Percentiles rank a stretch among this genome's conserved stretches.
These are phyloP conservation scores for Ataeniobius toweri DNA, from an alignment of 2,797 vertebrate genomes.

Conservation along the genomic window DNA sequence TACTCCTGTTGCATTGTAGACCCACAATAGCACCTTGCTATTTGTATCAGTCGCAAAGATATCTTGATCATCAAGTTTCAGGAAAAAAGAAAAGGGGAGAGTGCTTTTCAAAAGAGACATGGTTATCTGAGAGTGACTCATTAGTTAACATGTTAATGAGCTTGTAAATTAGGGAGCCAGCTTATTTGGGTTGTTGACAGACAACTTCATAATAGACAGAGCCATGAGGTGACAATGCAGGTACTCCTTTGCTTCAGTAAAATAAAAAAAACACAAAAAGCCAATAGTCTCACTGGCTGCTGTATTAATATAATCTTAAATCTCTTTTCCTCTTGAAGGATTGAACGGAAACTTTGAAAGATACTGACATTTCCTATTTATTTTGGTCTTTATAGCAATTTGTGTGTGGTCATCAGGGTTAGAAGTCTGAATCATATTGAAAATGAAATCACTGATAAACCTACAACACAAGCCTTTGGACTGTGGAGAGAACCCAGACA, in stretches of 20 bases:
- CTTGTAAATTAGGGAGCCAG: constrained; percentile 2
- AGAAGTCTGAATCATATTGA: background rate
- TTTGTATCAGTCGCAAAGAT: background rate
- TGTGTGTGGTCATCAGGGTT: background rate
- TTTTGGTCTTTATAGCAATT: background rate
- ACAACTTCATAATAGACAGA: background rate
- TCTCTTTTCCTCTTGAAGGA: background rate
- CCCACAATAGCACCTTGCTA: background rate
- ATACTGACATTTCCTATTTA: background rate
- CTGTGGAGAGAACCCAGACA: background rate
- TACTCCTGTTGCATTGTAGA: background rate
- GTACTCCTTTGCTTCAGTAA: background rate
- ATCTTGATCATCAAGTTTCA: background rate
- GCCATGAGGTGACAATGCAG: background rate
- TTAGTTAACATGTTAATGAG: constrained; percentile 7
- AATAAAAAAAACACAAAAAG: background rate
- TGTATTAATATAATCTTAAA: background rate
- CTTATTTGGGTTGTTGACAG: background rate
- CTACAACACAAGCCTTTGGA: no score
- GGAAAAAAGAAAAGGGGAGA: background rate
- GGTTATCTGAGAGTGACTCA: background rate
- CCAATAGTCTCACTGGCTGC: background rate
- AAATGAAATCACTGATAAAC: background rate
- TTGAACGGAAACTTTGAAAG: background rate
- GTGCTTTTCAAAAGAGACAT: background rate